Evolutionary conservation across 1,140 invertebrate species (phyloP), one percentile per base, ranked within the genome.

Genomic region (Aphelinus certus): DNA sequence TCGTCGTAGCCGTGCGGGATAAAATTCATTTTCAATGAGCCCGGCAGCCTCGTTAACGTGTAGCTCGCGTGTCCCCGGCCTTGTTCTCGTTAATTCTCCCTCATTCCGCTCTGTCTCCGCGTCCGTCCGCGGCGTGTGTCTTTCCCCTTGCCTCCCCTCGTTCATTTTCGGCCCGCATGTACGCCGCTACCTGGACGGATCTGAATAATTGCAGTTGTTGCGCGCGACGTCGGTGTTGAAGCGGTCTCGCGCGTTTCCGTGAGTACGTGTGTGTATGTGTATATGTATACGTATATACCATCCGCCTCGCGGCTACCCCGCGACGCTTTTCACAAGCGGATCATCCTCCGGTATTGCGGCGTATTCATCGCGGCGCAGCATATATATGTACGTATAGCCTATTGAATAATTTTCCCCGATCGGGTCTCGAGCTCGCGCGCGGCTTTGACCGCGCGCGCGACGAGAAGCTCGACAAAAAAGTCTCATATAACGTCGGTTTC

Each of bases 21-120:
- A 81, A 78, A 77, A 81, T 81, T 81, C 78, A 79, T 78, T 81
- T 81, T 80, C 78, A 79, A 79, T 78, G 73, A 79, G 42, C 69
- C 77, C 75, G 26, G 26, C 26, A 26, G 74, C 76, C 76, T 79
- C 76, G 74, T 79, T 82, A 80, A 79, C 79, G 77, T 77, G 75
- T 55, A 72, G 73, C 55, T 58, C 51, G 26, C 26, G 26, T 26
- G 26, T 26, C 26, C 26, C 26, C 26, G 26, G 49, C 48, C 66
- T 67, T 69, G 75, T 76, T 76, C 78, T 71, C 81, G 78, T 83
- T 83, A 81, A 83, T 82, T 81, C 80, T 75, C 66, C 43, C 48
- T 55, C 67, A 7, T 10, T 60, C 48, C 48, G 9, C 10, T 63
- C 42, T 60, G 26, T 60, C 2, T 46, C 42, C 26, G 6, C 53